phyloP scores from a whole-genome alignment of 64 coral and sea anemone species.

The Actinia tenebrosa region DNA sequence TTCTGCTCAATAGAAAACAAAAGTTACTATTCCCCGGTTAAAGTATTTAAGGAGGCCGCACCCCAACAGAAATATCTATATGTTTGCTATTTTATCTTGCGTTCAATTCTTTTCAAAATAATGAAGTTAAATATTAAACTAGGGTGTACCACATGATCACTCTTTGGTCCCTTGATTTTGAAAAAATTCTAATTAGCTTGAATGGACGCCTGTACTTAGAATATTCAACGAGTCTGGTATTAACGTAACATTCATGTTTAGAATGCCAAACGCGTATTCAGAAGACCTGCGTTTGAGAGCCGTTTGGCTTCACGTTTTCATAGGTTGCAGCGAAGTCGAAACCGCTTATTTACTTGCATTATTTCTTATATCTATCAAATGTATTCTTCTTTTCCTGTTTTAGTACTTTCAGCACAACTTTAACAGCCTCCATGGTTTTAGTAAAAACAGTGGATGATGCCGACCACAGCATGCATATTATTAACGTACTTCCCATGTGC shows the following conservation, averaged over 20 bases:
- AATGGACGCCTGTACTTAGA: constrained; percentile 3
- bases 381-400: too few species aligned
- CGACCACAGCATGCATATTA: too few species aligned
- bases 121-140: neutral
- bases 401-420: too few species aligned
- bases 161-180: neutral
- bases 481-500: too few species aligned
- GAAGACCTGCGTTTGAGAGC: too few species aligned
- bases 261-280: too few species aligned
- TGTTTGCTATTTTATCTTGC: neutral
- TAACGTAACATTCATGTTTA: neutral
- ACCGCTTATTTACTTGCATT: too few species aligned
- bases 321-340: too few species aligned
- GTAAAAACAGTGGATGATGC: too few species aligned
- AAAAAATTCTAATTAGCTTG: neutral
- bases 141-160: neutral
- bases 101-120: neutral
- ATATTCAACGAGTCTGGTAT: neutral
- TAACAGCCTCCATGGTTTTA: too few species aligned
- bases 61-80: neutral
- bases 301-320: too few species aligned
- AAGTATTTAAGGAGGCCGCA: neutral
- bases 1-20: neutral
- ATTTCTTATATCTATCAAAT: too few species aligned
- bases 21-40: neutral